Conservation (phyloP, 2,113 vertebrate genomes). For the Peromyscus polionotus region DNA sequence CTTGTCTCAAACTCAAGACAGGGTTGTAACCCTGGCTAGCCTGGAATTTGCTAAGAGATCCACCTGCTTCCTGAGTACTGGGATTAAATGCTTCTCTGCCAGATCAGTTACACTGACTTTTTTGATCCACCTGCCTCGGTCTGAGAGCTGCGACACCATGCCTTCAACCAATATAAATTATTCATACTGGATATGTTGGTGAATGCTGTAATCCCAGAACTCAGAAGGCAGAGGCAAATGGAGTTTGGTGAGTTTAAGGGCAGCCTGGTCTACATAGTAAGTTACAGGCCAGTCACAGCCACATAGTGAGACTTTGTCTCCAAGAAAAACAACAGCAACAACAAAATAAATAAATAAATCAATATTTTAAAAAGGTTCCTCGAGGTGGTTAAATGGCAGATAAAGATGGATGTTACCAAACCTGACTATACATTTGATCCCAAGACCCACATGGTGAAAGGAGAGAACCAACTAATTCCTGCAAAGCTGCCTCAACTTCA, state of each 20-base stretch:
- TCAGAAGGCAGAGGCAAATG: background rate
- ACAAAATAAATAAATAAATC: background rate
- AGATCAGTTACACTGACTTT: background rate
- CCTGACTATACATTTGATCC: background rate
- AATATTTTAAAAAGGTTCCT: too few species aligned
- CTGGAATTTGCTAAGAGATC: background rate
- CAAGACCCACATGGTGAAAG: background rate
- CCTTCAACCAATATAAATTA: background rate
- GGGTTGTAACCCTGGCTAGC: background rate
- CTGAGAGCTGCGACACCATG: background rate
- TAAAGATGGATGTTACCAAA: background rate
- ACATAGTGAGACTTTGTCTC: background rate
- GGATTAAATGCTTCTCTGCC: background rate
- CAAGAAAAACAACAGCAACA: background rate
- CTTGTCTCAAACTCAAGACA: background rate
- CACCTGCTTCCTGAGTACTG: background rate
- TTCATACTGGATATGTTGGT: background rate
- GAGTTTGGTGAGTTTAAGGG: background rate
- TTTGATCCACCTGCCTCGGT: background rate
- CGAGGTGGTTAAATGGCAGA: background rate
- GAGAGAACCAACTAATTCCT: background rate
- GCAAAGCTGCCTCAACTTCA: background rate
- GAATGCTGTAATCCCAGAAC: background rate
- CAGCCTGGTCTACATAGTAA: background rate
- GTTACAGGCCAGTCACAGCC: background rate